These are phyloP conservation scores for Bubo bubo DNA, from an alignment of 2,113 vertebrate species.

Conservation along the genomic window DNA sequence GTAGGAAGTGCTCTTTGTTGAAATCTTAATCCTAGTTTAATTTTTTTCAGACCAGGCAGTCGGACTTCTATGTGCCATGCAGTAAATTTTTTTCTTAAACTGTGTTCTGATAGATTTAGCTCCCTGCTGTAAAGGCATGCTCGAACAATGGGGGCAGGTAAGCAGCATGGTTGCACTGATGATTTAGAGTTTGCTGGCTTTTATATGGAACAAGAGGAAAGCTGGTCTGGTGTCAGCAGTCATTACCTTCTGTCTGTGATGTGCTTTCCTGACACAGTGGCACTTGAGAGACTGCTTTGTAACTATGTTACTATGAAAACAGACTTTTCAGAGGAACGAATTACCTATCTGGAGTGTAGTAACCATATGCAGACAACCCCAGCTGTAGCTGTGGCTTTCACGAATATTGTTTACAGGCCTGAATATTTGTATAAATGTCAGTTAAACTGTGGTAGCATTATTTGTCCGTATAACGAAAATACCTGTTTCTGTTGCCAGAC, in stretches of 20 bases:
- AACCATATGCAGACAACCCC: constrained; percentile 36
- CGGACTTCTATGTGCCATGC: neutral
- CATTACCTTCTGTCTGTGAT: constrained; percentile 40
- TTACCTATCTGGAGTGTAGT: constrained; percentile 4
- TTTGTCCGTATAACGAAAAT: constrained; percentile 9
- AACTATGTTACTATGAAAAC: constrained; percentile 39
- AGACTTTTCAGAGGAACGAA: constrained; percentile 60
- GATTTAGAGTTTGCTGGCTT: constrained; percentile 55
- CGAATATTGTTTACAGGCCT: constrained; percentile 38
- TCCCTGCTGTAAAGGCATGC: constrained; percentile 36
- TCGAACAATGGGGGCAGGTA: constrained; percentile 45
- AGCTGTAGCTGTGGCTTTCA: constrained; percentile 55
- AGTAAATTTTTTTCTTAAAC: constrained; percentile 29
- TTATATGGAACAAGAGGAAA: constrained; percentile 43
- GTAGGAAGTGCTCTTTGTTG: neutral
- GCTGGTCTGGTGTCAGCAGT: constrained; percentile 45
- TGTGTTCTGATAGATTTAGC: constrained; percentile 32
- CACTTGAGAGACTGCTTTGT: constrained; percentile 52
- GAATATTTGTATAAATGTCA: constrained; percentile 60
- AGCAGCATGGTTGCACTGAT: constrained; percentile 1
- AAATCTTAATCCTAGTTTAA: neutral
- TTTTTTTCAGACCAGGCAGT: neutral
- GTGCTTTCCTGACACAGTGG: constrained; percentile 40
- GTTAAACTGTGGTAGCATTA: neutral
- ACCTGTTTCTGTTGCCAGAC: constrained; percentile 14